Evolutionary conservation across 2,113 vertebrate species (phyloP).

Genomic region (Tor tambroides): DNA sequence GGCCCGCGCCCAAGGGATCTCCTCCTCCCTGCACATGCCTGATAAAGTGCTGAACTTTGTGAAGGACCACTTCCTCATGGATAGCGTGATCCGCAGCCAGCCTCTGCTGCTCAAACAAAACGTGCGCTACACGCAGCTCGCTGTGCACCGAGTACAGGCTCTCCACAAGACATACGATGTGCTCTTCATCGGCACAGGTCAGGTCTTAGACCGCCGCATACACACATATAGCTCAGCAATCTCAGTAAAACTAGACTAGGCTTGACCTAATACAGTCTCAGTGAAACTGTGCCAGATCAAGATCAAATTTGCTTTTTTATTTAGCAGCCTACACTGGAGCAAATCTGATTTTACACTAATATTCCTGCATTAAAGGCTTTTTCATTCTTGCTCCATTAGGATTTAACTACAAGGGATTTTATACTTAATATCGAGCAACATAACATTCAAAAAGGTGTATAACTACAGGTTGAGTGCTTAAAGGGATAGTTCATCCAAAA

Average conservation of each 20-base stretch:
- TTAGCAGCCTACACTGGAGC: background rate
- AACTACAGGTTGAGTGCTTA: background rate
- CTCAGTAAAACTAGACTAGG: background rate
- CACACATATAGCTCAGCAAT: background rate
- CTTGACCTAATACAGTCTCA: background rate
- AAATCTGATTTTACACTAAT: conserved; percentile 6
- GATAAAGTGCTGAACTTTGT: conserved; percentile 96
- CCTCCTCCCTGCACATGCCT: conserved; percentile 90
- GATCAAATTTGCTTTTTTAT: background rate
- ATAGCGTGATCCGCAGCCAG: conserved; percentile 85
- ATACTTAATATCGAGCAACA: background rate
- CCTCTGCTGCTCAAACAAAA: conserved; percentile 85
- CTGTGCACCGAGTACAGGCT: conserved; percentile 77
- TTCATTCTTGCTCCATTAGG: background rate
- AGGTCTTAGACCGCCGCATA: background rate
- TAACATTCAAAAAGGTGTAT: background rate
- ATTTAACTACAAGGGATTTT: background rate
- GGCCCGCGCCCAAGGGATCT: conserved; percentile 82
- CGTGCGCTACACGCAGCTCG: conserved; percentile 86
- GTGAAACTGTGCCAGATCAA: background rate
- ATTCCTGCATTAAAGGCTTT: background rate
- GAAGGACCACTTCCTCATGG: conserved; percentile 98
- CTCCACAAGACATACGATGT: conserved; percentile 78
- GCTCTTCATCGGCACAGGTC: conserved; percentile 92
- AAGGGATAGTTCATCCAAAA: background rate